Evolutionary conservation across 2,888 invertebrate genomes (phyloP).

Genomic region (Eristalis arbustorum): DNA sequence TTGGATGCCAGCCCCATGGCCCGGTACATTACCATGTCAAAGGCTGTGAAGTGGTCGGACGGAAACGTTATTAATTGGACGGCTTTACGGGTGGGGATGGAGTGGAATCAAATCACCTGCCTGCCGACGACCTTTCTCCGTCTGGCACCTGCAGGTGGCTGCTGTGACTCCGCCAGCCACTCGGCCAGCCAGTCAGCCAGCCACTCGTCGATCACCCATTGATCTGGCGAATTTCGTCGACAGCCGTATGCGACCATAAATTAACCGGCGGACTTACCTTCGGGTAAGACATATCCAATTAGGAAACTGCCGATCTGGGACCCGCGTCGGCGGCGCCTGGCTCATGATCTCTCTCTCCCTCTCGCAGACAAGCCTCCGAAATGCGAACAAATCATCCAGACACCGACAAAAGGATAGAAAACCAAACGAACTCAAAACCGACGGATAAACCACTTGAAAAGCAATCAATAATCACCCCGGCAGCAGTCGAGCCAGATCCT

Average conservation of each 20-base stretch:
- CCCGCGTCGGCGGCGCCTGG: constrained; percentile 52
- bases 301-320: constrained; percentile 47
- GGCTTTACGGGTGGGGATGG: neutral
- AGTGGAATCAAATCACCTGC: constrained; percentile 29
- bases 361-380: constrained; percentile 31
- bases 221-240: constrained; percentile 57
- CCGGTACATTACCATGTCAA: constrained; percentile 23
- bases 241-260: constrained; percentile 39
- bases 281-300: constrained; percentile 58
- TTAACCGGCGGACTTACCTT: constrained; percentile 1
- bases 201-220: constrained; percentile 20
- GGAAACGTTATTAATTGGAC: constrained; percentile 54
- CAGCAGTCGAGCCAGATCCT: constrained; percentile 23
- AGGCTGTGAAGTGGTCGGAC: constrained; percentile 35
- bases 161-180: constrained; percentile 9
- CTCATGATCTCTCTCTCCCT: constrained; percentile 53
- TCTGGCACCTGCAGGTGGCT: constrained; percentile 43
- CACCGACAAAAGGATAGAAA: constrained; percentile 40
- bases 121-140: too few relatives aligned
- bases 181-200: too few relatives aligned
- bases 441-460: constrained; percentile 59
- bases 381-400: constrained; percentile 18
- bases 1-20: neutral
- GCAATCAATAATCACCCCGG: constrained; percentile 57
- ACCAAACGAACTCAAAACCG: constrained; percentile 6